Evolutionary conservation across 2,888 invertebrate genomes (phyloP).

Genomic region (Lycaena phlaeas): DNA sequence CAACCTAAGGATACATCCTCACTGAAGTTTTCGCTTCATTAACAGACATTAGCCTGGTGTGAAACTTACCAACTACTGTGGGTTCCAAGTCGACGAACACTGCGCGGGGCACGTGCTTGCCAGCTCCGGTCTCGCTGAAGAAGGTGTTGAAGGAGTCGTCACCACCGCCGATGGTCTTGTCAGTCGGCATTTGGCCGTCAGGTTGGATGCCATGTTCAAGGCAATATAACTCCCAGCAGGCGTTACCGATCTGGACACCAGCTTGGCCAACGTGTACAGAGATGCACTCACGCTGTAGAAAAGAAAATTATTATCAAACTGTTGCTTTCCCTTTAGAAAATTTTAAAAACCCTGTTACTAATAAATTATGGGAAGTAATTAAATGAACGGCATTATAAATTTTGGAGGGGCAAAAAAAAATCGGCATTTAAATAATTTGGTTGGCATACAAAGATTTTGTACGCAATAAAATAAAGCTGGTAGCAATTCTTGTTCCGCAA

Average conservation of each 20-base stretch:
- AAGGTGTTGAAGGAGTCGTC: slow-evolving; percentile 97
- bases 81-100: slow-evolving; percentile 97
- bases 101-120: slow-evolving; percentile 95
- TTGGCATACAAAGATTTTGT: too few relatives aligned
- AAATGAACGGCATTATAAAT: too few relatives aligned
- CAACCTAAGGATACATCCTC: too few relatives aligned
- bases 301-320: slow-evolving; percentile 14
- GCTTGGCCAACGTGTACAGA: slow-evolving; percentile 75
- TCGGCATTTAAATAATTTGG: too few relatives aligned
- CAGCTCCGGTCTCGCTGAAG: slow-evolving; percentile 95
- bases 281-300: slow-evolving; percentile 75
- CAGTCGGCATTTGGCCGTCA: slow-evolving; percentile 94
- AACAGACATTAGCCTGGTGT: too few relatives aligned
- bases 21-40: too few relatives aligned
- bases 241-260: slow-evolving; percentile 92
- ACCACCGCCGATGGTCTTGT: slow-evolving; percentile 91
- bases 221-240: slow-evolving; percentile 92
- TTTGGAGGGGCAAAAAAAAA: too few relatives aligned
- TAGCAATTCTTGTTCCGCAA: too few relatives aligned
- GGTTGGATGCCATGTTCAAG: slow-evolving; percentile 93
- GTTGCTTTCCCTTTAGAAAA: neutral
- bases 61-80: slow-evolving; percentile 82
- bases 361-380: too few relatives aligned
- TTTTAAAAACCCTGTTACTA: too few relatives aligned
- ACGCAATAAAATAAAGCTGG: too few relatives aligned